Conservation (phyloP, 2,888 invertebrate genomes). For the Aporophyla lueneburgensis region DNA sequence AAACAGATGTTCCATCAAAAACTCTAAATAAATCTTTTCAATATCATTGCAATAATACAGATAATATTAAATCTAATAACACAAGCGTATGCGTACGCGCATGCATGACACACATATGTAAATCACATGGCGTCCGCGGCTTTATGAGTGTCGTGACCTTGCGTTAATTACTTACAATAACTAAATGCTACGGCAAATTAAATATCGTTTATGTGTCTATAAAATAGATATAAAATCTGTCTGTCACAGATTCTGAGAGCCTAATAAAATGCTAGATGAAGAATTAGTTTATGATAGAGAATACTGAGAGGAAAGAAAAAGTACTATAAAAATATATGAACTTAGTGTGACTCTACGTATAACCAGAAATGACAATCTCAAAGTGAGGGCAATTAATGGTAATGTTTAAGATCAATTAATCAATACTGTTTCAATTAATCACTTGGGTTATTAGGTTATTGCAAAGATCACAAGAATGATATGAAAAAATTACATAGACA, state of each 20-base stretch:
- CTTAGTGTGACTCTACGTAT: neutral
- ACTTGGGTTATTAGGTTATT: neutral
- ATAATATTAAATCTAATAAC: conserved; percentile 40
- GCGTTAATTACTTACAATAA: conserved; percentile 61
- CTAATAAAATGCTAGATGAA: conserved; percentile 19
- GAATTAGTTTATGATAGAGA: neutral
- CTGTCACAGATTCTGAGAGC: conserved; percentile 24
- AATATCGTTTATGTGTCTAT: conserved; percentile 42
- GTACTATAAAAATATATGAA: neutral
- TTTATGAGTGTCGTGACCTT: conserved; percentile 62
- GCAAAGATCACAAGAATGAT: conserved; percentile 12
- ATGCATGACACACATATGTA: conserved; percentile 57
- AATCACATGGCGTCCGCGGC: conserved; percentile 55
- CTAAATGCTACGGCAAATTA: conserved; percentile 33
- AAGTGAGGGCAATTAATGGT: neutral
- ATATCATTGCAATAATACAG: conserved; percentile 15
- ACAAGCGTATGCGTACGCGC: conserved; percentile 50
- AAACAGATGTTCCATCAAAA: neutral
- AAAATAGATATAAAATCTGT: conserved; percentile 33
- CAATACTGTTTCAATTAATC: neutral
- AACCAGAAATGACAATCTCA: neutral
- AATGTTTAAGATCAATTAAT: conserved; percentile 1
- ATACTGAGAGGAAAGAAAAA: too few relatives aligned
- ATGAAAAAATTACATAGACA: neutral
- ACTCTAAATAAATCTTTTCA: conserved; percentile 2